Percentiles rank a stretch among this genome's conserved stretches.
Evolutionary conservation across 2,113 vertebrate genomes (phyloP).

Genomic region (Apeltes quadracus): DNA sequence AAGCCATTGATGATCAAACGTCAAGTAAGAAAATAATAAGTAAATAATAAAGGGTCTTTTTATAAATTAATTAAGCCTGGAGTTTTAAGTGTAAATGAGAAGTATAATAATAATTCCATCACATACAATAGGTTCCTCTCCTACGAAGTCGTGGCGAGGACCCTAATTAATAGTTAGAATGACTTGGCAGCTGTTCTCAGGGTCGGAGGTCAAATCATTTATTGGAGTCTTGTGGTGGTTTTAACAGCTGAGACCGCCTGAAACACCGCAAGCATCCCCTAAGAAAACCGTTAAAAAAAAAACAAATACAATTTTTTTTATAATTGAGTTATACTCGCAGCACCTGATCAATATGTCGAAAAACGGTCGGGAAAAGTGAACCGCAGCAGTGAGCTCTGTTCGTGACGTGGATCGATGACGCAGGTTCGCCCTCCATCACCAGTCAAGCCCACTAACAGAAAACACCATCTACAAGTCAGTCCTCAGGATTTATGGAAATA

Average conservation of each 20-base stretch:
- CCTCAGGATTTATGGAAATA: constrained; percentile 60
- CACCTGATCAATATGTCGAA: constrained; percentile 17
- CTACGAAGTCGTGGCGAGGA: too few species aligned
- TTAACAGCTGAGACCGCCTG: not conserved
- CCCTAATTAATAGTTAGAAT: not conserved
- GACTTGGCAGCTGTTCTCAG: not conserved
- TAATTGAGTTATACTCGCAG: not conserved
- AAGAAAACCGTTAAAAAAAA: not conserved
- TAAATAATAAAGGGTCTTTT: not conserved
- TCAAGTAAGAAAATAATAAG: not conserved
- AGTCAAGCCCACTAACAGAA: constrained; percentile 59
- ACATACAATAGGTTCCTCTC: too few species aligned
- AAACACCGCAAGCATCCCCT: not conserved
- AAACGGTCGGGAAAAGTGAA: not conserved
- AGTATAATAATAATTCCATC: too few species aligned
- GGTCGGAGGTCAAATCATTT: not conserved
- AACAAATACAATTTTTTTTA: too few species aligned
- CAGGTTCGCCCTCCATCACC: constrained; percentile 65
- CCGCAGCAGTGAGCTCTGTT: constrained; percentile 30
- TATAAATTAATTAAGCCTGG: not conserved
- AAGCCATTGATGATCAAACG: not conserved
- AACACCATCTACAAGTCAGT: constrained; percentile 53
- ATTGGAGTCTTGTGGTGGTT: not conserved
- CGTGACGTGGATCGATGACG: constrained; percentile 72
- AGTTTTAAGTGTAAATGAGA: not conserved